Percentiles rank a stretch among this genome's conserved stretches.
phyloP scores from a whole-genome alignment of 2,797 vertebrate genomes.

The Microtus agrestis region DNA sequence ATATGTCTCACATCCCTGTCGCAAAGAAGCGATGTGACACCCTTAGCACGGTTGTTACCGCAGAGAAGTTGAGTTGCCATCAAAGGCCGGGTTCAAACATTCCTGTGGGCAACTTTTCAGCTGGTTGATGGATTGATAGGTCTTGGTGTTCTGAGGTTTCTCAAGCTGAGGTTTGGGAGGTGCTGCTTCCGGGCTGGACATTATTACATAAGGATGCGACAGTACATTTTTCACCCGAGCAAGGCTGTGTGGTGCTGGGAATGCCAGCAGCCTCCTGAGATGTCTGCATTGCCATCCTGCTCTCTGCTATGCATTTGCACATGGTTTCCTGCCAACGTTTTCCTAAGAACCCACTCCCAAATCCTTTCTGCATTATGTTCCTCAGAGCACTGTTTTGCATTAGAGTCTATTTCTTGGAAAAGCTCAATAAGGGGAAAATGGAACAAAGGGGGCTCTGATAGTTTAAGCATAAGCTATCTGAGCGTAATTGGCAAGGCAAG shows the following conservation, averaged over 20 bases:
- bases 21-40: neutral
- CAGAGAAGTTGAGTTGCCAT: constrained; percentile 44
- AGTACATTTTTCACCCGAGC: constrained; percentile 19
- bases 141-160: constrained; percentile 23
- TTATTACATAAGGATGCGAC: constrained; percentile 65
- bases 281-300: constrained; percentile 47
- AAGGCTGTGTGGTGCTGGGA: constrained; percentile 49
- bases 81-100: constrained; percentile 44
- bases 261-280: constrained; percentile 61
- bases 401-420: constrained; percentile 80
- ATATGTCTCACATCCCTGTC: neutral
- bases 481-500: neutral
- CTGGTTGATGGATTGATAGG: constrained; percentile 1
- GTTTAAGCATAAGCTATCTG: constrained; percentile 29
- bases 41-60: neutral
- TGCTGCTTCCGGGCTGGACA: constrained; percentile 41
- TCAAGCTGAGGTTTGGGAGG: constrained; percentile 37
- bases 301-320: constrained; percentile 64
- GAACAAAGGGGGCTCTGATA: constrained; percentile 76
- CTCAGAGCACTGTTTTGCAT: constrained; percentile 78
- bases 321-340: constrained; percentile 76
- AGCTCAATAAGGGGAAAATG: constrained; percentile 70
- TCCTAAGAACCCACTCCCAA: constrained; percentile 79
- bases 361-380: constrained; percentile 79
- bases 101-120: neutral